Conservation (phyloP, 2,797 vertebrate genomes). For the Phoebastria nigripes region DNA sequence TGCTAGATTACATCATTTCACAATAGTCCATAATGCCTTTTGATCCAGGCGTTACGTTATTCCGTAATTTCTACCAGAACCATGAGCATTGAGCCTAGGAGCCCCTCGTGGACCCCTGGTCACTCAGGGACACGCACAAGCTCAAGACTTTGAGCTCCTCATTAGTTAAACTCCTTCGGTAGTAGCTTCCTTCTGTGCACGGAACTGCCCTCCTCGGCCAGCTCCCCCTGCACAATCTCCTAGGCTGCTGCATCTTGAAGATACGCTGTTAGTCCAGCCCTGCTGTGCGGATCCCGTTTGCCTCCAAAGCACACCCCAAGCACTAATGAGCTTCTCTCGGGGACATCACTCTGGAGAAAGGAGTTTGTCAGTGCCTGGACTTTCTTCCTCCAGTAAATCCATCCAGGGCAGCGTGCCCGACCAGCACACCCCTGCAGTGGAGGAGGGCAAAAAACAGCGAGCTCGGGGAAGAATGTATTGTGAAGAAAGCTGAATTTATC, state of each 20-base stretch:
- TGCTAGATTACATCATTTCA: background rate
- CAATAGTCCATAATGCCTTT: background rate
- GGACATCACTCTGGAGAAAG: background rate
- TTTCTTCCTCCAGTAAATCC: background rate
- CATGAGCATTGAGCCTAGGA: background rate
- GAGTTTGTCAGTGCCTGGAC: background rate
- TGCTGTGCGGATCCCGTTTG: accelerated
- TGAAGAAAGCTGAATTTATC: background rate
- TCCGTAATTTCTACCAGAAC: background rate
- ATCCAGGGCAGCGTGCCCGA: accelerated
- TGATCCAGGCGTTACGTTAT: background rate
- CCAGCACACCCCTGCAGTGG: background rate
- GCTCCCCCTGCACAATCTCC: background rate
- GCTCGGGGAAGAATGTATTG: accelerated
- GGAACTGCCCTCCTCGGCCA: background rate
- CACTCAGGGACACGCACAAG: background rate
- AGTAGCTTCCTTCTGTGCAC: background rate
- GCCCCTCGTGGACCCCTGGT: accelerated
- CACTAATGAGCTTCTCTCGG: background rate
- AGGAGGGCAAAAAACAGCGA: background rate
- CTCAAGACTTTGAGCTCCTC: background rate
- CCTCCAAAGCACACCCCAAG: background rate
- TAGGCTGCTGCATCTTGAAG: background rate
- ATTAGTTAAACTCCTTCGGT: background rate
- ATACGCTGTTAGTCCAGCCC: accelerated